These are phyloP conservation scores for Tragulus kanchil DNA, from an alignment of 2,113 vertebrate species.

Conservation along the genomic window DNA sequence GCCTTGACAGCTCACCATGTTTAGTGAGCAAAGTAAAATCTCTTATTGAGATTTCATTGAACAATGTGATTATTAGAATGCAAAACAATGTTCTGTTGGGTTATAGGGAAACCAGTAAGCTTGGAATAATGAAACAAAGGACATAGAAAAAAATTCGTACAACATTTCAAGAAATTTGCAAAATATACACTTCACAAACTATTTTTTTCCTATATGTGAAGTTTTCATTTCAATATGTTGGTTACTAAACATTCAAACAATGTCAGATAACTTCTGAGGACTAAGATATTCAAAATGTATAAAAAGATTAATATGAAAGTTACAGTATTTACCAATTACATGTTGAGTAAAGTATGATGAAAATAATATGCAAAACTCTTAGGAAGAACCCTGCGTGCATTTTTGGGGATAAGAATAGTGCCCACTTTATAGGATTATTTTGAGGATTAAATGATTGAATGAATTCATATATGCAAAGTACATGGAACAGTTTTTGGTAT, in stretches of 20 bases:
- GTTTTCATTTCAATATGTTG: background rate
- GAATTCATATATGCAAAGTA: background rate
- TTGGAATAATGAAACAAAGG: background rate
- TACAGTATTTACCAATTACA: background rate
- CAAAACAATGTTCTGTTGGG: background rate
- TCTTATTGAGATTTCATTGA: background rate
- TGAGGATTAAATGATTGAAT: background rate
- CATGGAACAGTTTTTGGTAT: background rate
- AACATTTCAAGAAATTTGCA: background rate
- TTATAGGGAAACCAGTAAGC: no score
- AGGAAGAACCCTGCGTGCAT: background rate
- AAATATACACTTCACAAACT: background rate
- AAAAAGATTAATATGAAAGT: background rate
- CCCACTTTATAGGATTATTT: background rate
- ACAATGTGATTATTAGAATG: background rate
- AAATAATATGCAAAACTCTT: background rate
- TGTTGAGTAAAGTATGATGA: background rate
- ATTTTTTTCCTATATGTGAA: background rate
- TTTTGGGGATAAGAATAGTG: background rate
- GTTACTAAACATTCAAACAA: slow-evolving; percentile 31
- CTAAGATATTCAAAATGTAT: background rate
- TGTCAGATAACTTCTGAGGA: background rate
- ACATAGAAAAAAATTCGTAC: background rate
- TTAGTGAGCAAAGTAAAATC: background rate
- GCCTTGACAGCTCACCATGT: background rate